A percentile compares a stretch with the other conserved stretches of the same genome.
These are phyloP conservation scores for Rhinoderma darwinii DNA, from an alignment of 2,113 vertebrate species.

Conservation along the genomic window DNA sequence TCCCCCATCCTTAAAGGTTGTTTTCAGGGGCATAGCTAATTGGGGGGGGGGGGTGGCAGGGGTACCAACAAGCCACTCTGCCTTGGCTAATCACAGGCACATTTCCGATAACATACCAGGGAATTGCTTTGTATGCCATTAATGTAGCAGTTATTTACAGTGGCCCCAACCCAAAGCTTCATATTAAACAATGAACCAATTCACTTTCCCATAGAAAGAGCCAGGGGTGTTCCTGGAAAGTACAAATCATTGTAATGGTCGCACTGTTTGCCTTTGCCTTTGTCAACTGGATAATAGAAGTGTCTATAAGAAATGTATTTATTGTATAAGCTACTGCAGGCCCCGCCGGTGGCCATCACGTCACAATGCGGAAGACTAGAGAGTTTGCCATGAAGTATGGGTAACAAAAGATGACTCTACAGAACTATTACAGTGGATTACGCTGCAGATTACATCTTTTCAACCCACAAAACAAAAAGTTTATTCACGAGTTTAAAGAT, in stretches of 20 bases:
- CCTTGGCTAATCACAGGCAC: background rate
- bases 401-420: constrained; percentile 9
- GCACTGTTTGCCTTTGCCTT: background rate
- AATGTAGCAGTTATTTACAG: background rate
- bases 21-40: too few species aligned
- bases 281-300: background rate
- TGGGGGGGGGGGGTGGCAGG: too few species aligned
- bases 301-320: constrained; percentile 19
- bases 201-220: background rate
- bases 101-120: background rate
- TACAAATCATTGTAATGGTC: background rate
- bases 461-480: constrained; percentile 8
- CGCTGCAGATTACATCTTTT: constrained; percentile 26
- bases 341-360: background rate
- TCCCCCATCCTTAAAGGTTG: too few species aligned
- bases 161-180: background rate
- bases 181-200: background rate
- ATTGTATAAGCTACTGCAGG: constrained; percentile 3
- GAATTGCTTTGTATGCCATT: background rate
- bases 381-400: constrained; percentile 33
- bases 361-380: background rate
- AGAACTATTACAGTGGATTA: constrained; percentile 36
- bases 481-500: constrained; percentile 22
- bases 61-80: too few species aligned
- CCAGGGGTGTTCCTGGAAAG: constrained; percentile 2